Evolutionary conservation across 2,113 vertebrate species (phyloP), one percentile per base, ranked within the genome.

Genomic region (Xiphophorus maculatus): DNA sequence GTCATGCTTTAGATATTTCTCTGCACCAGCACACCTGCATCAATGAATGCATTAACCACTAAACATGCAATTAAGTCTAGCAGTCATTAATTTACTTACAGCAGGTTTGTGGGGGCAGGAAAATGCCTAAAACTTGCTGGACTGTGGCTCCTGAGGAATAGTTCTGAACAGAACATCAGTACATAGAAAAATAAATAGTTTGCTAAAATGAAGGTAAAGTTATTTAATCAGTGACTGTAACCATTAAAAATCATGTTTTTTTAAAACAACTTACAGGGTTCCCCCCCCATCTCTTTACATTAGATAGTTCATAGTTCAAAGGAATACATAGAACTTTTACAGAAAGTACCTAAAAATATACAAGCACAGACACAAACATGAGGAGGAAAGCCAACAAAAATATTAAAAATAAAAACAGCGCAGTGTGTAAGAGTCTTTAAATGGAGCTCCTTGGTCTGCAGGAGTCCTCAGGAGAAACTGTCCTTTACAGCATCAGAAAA

Each of bases 281-380:
- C 19, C 19, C 86, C 84, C 92, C 30, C 89, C 61, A 89, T 90
- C 74, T 91, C 84, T 92, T 93, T 93, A 93, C 93, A 94, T 93
- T 92, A 91, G 87, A 92, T 86, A 81, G 86, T 85, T 28, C 88
- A 85, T 89, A 90, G 84, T 82, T 92, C 90, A 93, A 84, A 88
- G 85, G 91, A 91, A 91, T 94, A 95, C 92, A 91, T 91, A 93
- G 85, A 92, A 94, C 92, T 88, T 93, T 91, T 95, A 95, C 93
- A 94, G 93, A 94, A 94, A 92, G 88, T 86, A 94, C 89, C 92
- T 94, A 94, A 95, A 92, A 95, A 95, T 95, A 95, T 94, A 95
- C 94, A 95, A 94, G 91, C 93, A 95, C 93, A 93, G 28, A 28
- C 28, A 28, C 28, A 28, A 28, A 28, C 28, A 28, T 28, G 28